Conservation (phyloP, 2,888 invertebrate genomes). For the Caenorhabditis uteleia region DNA sequence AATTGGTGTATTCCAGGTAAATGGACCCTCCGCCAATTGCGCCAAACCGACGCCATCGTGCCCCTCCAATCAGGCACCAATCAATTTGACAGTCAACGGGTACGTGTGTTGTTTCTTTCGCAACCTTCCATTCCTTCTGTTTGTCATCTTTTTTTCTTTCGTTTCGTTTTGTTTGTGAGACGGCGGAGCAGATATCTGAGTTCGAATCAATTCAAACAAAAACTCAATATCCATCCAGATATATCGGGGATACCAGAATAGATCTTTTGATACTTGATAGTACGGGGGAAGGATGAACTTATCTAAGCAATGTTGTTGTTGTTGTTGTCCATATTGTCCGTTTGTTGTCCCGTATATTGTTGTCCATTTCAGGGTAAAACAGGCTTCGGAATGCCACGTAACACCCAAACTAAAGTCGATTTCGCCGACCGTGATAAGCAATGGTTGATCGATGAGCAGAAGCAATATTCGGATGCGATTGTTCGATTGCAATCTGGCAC, state of each 20-base stretch:
- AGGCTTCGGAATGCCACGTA: constrained; percentile 64
- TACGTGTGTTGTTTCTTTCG: constrained; percentile 25
- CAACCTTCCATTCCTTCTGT: not conserved
- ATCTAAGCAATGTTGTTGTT: constrained; percentile 1
- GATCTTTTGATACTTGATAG: no score
- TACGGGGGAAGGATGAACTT: no score
- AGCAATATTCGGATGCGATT: constrained; percentile 54
- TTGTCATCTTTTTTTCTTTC: not conserved
- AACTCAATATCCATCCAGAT: no score
- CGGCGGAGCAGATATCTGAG: no score
- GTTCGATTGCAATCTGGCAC: constrained; percentile 68
- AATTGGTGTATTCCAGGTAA: constrained; percentile 31
- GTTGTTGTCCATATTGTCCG: constrained; percentile 4
- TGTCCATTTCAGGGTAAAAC: constrained; percentile 59
- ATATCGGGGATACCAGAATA: no score
- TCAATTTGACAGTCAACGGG: constrained; percentile 65
- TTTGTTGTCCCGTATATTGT: no score
- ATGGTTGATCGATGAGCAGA: constrained; percentile 57
- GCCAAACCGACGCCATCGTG: constrained; percentile 67
- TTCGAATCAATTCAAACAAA: no score
- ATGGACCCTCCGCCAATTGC: constrained; percentile 52
- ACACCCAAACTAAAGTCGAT: constrained; percentile 60
- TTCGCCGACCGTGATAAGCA: constrained; percentile 59
- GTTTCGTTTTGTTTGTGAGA: constrained; percentile 1
- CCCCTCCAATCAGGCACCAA: constrained; percentile 67